Base-by-base conservation (phyloP, 2,797 vertebrate species). In the Thaleichthys pacificus region DNA sequence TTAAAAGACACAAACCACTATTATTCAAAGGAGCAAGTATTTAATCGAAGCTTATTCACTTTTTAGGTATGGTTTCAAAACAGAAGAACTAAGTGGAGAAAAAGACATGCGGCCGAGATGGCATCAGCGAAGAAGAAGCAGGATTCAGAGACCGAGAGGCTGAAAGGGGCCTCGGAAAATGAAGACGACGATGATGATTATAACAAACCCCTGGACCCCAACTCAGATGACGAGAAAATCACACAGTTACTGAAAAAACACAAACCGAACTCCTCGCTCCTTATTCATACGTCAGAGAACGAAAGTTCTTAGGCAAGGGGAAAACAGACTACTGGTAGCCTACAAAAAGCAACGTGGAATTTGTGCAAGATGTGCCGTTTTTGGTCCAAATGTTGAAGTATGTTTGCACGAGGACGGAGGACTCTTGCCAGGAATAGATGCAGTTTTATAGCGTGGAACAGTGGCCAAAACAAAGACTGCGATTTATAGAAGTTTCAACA, bases 151-250 rank as follows among this genome's bases (percentile, higher is more conserved):
- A 97, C 97, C 0, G 97, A 98, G 88, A 73, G 96, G 66, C 93
- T 98, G 80, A 98, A 98, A 79, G 95, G 95, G 0, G 86, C 93
- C 0, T 97, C 97, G 73, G 97, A 98, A 74, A 95, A 95, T 74
- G 97, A 98, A 79, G 95, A 97, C 4, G 97, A 98, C 22, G 97
- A 99, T 74, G 97, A 98, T 73, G 95, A 96, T 80, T 98, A 99
- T 88, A 98, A 98, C 92, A 97, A 97, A 60, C 97, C 97, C 0
- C 89, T 99, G 89, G 97, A 99, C 84, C 97, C 97, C 68, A 97
- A 98, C 87, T 98, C 96, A 0, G 96, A 98, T 90, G 97, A 98
- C 83, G 97, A 99, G 90, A 98, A 98, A 85, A 97, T 99, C 85
- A 95, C 95, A 15, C 95, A 95, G 87, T 90, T 98, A 84, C 93